Percentiles rank a stretch among this genome's conserved stretches.
Evolutionary conservation across 2,797 vertebrate species (phyloP).

Genomic region (Steatocranus sp.): DNA sequence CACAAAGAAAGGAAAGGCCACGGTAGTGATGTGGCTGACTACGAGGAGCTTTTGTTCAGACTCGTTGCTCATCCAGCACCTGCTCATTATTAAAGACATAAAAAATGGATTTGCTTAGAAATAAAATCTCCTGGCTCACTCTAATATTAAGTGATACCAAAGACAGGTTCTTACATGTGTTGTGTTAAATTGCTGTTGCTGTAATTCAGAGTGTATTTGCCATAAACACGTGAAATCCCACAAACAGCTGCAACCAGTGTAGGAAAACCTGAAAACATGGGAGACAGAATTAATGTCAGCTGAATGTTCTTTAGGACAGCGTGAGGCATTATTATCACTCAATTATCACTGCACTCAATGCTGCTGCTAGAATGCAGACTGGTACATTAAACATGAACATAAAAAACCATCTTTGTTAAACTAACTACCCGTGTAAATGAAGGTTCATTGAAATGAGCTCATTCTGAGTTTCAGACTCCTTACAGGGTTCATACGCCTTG

Average conservation of each 20-base stretch:
- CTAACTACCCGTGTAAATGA: background rate
- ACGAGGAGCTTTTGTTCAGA: background rate
- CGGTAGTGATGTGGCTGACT: slow-evolving; percentile 56
- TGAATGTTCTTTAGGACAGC: background rate
- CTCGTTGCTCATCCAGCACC: slow-evolving; percentile 62
- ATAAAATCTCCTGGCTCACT: background rate
- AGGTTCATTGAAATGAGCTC: background rate
- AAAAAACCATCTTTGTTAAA: background rate
- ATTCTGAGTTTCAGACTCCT: too few species aligned
- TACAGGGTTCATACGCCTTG: too few species aligned
- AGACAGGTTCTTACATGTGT: slow-evolving; percentile 68
- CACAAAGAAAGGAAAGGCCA: slow-evolving; percentile 80
- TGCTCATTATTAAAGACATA: background rate
- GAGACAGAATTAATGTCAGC: background rate
- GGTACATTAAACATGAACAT: background rate
- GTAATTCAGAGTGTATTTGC: slow-evolving; percentile 10
- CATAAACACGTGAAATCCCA: slow-evolving; percentile 56
- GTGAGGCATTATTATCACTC: background rate
- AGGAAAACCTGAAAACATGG: slow-evolving; percentile 71
- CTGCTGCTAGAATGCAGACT: background rate
- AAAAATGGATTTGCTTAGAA: fast-evolving
- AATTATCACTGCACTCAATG: fast-evolving
- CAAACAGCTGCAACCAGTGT: slow-evolving; percentile 50
- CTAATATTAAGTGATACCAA: fast-evolving
- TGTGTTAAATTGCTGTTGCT: background rate